Conservation (phyloP, 2,888 invertebrate genomes). For the Synergus japonicus region DNA sequence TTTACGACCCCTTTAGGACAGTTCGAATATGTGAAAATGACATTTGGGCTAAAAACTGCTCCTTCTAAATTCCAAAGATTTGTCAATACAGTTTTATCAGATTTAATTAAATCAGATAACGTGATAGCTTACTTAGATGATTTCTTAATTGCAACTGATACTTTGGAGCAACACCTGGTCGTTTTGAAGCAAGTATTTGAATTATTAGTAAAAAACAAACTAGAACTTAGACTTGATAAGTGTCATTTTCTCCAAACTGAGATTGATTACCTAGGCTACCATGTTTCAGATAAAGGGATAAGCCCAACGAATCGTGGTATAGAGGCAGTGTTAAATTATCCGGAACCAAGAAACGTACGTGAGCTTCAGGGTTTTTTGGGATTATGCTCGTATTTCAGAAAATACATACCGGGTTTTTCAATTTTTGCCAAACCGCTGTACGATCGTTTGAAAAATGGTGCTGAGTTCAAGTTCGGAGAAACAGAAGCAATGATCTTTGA, state of each 20-base stretch:
- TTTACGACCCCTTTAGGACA: too few species aligned
- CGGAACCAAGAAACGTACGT: neutral
- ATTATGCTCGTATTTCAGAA: slow-evolving; percentile 4
- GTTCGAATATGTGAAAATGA: too few species aligned
- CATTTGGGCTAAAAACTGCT: too few species aligned
- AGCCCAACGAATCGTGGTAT: neutral
- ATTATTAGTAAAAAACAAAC: too few species aligned
- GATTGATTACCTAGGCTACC: neutral
- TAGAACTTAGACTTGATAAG: neutral
- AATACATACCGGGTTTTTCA: neutral
- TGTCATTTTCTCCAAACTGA: neutral
- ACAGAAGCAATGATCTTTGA: neutral
- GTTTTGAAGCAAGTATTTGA: too few species aligned
- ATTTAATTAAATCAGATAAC: too few species aligned
- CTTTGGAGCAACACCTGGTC: too few species aligned
- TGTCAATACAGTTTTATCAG: too few species aligned
- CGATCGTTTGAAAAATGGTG: neutral
- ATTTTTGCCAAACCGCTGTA: neutral
- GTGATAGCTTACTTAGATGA: too few species aligned
- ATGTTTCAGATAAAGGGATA: neutral
- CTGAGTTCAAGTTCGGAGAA: neutral
- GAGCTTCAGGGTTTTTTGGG: neutral
- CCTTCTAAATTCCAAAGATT: too few species aligned
- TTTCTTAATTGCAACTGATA: too few species aligned
- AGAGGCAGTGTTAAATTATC: neutral